These are phyloP conservation scores for Hipparchia semele DNA, from an alignment of 2,888 invertebrate genomes.

Conservation along the genomic window DNA sequence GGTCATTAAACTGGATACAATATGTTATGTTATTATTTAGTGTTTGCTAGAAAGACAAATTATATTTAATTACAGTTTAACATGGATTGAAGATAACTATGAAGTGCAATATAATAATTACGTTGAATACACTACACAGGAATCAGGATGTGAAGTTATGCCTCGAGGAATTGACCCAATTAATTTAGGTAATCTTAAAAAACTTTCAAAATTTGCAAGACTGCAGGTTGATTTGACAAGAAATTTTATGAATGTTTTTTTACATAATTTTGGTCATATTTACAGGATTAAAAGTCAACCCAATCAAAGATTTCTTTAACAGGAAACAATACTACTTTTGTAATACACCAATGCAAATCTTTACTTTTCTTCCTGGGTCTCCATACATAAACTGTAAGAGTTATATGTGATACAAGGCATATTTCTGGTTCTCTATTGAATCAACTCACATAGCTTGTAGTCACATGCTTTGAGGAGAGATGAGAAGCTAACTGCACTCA, in stretches of 20 bases:
- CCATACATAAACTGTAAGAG: too few relatives aligned
- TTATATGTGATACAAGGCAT: not conserved
- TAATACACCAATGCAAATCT: too few relatives aligned
- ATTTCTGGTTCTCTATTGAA: not conserved
- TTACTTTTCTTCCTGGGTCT: too few relatives aligned
- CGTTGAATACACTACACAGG: not conserved
- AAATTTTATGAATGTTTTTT: not conserved
- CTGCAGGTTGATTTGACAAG: not conserved
- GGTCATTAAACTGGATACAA: not conserved
- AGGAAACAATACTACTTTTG: not conserved
- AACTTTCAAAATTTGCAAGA: not conserved
- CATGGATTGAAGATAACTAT: not conserved
- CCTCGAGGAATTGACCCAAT: slow-evolving; percentile 1
- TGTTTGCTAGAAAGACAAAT: not conserved
- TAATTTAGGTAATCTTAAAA: not conserved
- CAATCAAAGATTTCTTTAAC: not conserved
- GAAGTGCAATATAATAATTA: not conserved
- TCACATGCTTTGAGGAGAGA: not conserved
- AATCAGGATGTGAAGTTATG: not conserved
- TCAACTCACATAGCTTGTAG: not conserved
- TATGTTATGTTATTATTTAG: slow-evolving; percentile 1
- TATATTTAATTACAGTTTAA: not conserved
- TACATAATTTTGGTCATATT: not conserved
- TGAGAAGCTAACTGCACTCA: slow-evolving; percentile 24
- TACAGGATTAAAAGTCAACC: not conserved